These are phyloP conservation scores for Anoura caudifer DNA, from an alignment of 2,113 vertebrate species.

Conservation along the genomic window DNA sequence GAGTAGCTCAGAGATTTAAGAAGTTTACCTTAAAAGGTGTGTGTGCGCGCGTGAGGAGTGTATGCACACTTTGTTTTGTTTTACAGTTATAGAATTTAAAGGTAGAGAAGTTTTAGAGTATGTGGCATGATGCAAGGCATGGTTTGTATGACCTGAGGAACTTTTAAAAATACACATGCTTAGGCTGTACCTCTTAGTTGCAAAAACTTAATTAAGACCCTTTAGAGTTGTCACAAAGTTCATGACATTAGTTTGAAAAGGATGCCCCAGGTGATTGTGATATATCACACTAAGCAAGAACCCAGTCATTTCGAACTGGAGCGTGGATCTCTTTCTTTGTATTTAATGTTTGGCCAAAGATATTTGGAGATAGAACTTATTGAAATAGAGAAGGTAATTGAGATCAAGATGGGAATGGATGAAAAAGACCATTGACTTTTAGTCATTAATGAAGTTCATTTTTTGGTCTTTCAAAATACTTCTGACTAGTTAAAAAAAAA, in stretches of 20 bases:
- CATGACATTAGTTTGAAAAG: background rate
- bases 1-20: background rate
- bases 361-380: background rate
- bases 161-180: background rate
- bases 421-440: background rate
- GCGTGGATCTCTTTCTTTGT: background rate
- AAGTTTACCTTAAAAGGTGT: background rate
- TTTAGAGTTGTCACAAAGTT: background rate
- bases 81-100: background rate
- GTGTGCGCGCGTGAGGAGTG: too few relatives aligned
- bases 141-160: background rate
- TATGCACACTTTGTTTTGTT: background rate
- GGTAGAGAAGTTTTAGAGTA: background rate
- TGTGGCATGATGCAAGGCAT: background rate
- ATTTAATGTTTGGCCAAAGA: background rate
- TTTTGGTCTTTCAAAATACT: background rate
- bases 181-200: background rate
- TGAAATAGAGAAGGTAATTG: background rate
- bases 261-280: background rate
- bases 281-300: background rate
- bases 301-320: background rate
- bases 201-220: background rate
- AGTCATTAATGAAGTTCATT: background rate
- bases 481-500: background rate
- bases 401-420: background rate